Percentiles rank a stretch among this genome's conserved stretches.
Conservation (phyloP, 2,888 invertebrate genomes). For the Muscina levida region DNA sequence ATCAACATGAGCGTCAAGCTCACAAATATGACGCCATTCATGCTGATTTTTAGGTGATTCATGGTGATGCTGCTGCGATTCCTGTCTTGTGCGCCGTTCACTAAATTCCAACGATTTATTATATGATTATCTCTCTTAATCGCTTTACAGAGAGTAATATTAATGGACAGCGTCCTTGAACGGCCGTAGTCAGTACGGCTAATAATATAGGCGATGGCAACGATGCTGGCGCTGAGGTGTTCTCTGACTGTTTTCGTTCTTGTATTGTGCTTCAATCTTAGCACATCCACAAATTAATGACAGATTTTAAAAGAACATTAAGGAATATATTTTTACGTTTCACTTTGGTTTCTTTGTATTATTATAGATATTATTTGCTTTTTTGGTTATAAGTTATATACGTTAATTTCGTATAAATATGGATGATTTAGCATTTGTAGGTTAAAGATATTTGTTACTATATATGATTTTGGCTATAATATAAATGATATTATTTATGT, state of each 20-base stretch:
- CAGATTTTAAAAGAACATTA: constrained; percentile 25
- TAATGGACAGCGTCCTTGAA: background rate
- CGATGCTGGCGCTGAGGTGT: background rate
- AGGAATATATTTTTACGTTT: constrained; percentile 4
- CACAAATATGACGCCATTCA: constrained; percentile 54
- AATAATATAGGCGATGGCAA: background rate
- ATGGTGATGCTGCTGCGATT: constrained; percentile 21
- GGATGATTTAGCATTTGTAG: background rate
- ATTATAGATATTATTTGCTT: constrained; percentile 13
- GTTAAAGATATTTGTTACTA: no score
- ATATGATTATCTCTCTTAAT: background rate
- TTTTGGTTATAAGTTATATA: constrained; percentile 6
- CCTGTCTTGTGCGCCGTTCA: background rate
- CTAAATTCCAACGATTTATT: constrained; percentile 18
- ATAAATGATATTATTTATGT: no score
- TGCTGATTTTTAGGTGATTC: constrained; percentile 47
- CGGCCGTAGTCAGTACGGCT: background rate
- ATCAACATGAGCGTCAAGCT: constrained; percentile 37
- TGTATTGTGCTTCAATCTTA: background rate
- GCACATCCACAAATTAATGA: constrained; percentile 14
- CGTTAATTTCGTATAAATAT: background rate
- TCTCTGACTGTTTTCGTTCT: background rate
- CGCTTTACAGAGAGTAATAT: constrained; percentile 14
- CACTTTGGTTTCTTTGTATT: background rate
- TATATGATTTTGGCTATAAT: constrained; percentile 6